Evolutionary conservation across 2,113 vertebrate genomes (phyloP).

Genomic region (Poicephalus gulielmi): DNA sequence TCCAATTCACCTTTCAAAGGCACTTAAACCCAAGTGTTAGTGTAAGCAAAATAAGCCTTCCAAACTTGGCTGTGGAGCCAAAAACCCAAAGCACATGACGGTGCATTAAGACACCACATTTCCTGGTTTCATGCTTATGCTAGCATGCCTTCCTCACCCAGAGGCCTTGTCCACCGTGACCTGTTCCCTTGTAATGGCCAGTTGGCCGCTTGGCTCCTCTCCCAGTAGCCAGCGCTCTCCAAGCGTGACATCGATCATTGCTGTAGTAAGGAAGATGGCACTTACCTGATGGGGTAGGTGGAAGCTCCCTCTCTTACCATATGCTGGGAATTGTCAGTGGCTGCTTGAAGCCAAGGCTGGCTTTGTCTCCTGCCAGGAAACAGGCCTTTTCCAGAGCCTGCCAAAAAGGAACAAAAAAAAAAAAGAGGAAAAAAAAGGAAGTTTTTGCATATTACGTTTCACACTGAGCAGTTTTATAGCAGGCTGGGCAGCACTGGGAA

Average conservation of each 20-base stretch:
- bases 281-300: constrained; percentile 90
- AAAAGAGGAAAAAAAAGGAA: neutral
- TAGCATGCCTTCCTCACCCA: constrained; percentile 67
- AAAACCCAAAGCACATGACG: neutral
- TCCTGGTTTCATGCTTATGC: constrained; percentile 29
- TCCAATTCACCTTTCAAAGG: neutral
- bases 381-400: constrained; percentile 73
- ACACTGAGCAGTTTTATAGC: constrained; percentile 52
- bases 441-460: constrained; percentile 65
- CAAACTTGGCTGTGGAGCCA: neutral
- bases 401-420: constrained; percentile 53
- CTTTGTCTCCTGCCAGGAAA: constrained; percentile 77
- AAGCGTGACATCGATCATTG: constrained; percentile 85
- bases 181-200: constrained; percentile 73
- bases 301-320: constrained; percentile 91
- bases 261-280: constrained; percentile 84
- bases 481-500: constrained; percentile 18
- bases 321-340: constrained; percentile 92
- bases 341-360: constrained; percentile 88
- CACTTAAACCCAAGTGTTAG: neutral
- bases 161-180: constrained; percentile 75
- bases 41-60: neutral
- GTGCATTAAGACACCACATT: neutral
- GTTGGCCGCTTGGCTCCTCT: constrained; percentile 79
- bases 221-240: constrained; percentile 79